These are phyloP conservation scores for Drosophila buzzatii DNA, from an alignment of 2,888 invertebrate species.

Conservation along the genomic window DNA sequence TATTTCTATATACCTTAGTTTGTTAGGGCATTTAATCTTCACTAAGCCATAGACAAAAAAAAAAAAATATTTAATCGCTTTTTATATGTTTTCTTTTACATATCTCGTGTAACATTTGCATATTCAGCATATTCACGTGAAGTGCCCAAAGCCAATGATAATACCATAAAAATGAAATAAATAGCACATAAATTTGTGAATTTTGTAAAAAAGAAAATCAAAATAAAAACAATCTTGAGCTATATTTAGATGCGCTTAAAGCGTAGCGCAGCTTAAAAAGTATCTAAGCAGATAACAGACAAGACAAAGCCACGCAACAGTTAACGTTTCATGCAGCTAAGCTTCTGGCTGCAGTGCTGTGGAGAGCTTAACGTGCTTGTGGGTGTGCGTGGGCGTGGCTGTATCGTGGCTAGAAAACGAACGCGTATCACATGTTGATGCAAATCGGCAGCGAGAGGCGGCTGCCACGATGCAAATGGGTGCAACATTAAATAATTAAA, in stretches of 20 bases:
- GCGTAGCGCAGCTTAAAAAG: constrained; percentile 23
- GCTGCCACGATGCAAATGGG: constrained; percentile 64
- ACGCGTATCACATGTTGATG: constrained; percentile 32
- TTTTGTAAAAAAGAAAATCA: not conserved
- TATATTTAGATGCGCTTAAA: constrained; percentile 26
- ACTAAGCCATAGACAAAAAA: not conserved
- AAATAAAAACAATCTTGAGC: constrained; percentile 6
- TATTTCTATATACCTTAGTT: not conserved
- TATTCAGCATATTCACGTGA: constrained; percentile 39
- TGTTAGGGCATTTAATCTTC: not conserved
- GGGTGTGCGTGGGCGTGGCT: constrained; percentile 27
- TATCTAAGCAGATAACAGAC: constrained; percentile 22
- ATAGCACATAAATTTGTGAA: constrained; percentile 14
- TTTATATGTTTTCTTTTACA: constrained; percentile 30
- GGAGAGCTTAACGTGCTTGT: not conserved
- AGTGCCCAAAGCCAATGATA: constrained; percentile 13
- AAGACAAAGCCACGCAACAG: constrained; percentile 20
- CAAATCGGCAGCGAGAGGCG: constrained; percentile 65
- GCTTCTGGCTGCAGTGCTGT: constrained; percentile 7
- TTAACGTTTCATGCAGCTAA: constrained; percentile 39
- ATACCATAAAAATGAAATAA: constrained; percentile 8
- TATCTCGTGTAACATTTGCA: constrained; percentile 47
- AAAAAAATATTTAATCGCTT: not conserved
- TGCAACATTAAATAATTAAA: constrained; percentile 80
- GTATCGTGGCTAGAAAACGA: constrained; percentile 32